These are phyloP conservation scores for Sceloporus undulatus DNA, from an alignment of 2,113 vertebrate species.

Conservation along the genomic window DNA sequence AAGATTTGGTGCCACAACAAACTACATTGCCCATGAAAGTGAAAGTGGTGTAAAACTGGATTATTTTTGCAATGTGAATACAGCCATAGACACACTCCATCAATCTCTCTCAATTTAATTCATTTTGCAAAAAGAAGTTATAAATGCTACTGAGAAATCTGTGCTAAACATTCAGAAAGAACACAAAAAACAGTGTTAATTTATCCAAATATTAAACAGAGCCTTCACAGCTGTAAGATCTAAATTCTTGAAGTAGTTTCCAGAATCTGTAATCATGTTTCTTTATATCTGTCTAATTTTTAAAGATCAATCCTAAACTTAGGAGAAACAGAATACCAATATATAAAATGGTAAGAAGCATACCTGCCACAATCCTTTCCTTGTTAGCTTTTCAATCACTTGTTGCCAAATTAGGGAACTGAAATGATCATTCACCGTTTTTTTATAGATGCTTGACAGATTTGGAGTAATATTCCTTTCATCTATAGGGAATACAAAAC, in stretches of 20 bases:
- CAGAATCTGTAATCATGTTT: not conserved
- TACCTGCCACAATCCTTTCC: constrained; percentile 79
- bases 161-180: too few relatives aligned
- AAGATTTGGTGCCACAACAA: too few relatives aligned
- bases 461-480: constrained; percentile 51
- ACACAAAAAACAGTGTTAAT: not conserved
- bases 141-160: too few relatives aligned
- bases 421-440: constrained; percentile 66
- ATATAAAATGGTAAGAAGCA: constrained; percentile 43
- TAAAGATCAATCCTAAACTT: not conserved
- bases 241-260: not conserved
- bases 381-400: constrained; percentile 79
- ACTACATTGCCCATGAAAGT: too few relatives aligned
- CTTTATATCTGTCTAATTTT: too few relatives aligned
- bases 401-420: constrained; percentile 73
- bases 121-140: too few relatives aligned
- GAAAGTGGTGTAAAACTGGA: too few relatives aligned
- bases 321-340: not conserved
- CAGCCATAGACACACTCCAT: too few relatives aligned
- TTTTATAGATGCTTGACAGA: constrained; percentile 60
- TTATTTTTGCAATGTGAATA: too few relatives aligned
- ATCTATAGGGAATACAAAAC: constrained; percentile 56
- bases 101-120: too few relatives aligned
- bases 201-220: not conserved
- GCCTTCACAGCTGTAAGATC: not conserved